Base-by-base conservation (phyloP, 1,140 invertebrate genomes). In the Bicyclus anynana region DNA sequence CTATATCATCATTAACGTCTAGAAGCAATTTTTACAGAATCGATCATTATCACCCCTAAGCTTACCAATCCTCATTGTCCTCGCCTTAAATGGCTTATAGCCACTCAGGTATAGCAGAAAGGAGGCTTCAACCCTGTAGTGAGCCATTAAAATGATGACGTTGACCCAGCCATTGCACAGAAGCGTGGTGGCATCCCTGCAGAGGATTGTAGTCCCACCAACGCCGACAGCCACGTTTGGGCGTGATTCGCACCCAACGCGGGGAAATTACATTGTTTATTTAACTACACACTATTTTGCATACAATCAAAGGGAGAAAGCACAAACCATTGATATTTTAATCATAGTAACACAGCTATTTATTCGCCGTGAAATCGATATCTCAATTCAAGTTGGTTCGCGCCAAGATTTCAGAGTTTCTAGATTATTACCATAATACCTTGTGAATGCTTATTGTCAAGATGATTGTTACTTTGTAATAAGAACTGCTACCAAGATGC, bases 281-380 rank as follows among this genome's bases (percentile, higher is more conserved):
- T 72, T 74, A 74, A 77, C 71, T 65, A 68, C 62, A 72, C 67
- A 68, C 66, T 79, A 77, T 70, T 84, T 86, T 77, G 82, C 77
- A 81, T 84, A 81, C 80, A 86, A 86, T 84, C 72, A 79, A 40
- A 65, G 26, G 10, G 82, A 67, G 79, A 86, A 84, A 83, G 80
- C 63, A 50, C 38, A 40, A 52, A 51, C 64, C 66, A 80, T 72
- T 80, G 80, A 84, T 84, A 84, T 80, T 85, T 83, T 85, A 85
- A 85, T 85, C 77, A 71, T 70, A 60, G 65, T 38, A 59, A 65
- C 55, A 65, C 53, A 52, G 62, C 62, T 64, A 73, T 80, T 77
- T 79, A 77, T 77, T 67, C 59, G 59, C 65, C 67, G 67, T 74
- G 74, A 73, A 80, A 83, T 79, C 74, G 72, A 81, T 84, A 77